Percentiles rank a stretch among this genome's conserved stretches.
Conservation (phyloP, 2,797 vertebrate genomes). For the Tragelaphus oryx region DNA sequence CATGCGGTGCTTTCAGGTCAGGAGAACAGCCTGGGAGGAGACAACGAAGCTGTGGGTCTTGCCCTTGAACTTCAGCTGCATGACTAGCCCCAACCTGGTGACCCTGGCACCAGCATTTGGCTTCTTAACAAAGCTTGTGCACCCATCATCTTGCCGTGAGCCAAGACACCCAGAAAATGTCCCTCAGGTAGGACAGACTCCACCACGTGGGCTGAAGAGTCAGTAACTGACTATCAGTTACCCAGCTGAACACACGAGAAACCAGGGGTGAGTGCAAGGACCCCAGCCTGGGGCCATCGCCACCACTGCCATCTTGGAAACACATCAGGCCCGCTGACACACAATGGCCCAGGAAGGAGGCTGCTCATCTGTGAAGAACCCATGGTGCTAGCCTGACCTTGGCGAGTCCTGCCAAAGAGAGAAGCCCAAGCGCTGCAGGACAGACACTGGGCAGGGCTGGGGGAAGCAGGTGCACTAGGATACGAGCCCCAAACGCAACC, state of each 20-base stretch:
- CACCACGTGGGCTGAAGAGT: not conserved
- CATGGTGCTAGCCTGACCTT: not conserved
- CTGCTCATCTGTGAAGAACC: too few species aligned
- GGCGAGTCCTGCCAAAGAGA: not conserved
- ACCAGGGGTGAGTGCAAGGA: fast-evolving
- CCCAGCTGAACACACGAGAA: not conserved
- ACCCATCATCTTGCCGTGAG: not conserved
- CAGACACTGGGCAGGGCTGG: not conserved
- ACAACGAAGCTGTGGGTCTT: fast-evolving
- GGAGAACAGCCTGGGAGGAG: not conserved
- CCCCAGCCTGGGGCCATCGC: not conserved
- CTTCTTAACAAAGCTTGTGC: not conserved
- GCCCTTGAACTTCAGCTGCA: not conserved
- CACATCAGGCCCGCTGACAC: too few species aligned
- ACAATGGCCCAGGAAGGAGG: not conserved
- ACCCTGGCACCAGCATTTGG: not conserved
- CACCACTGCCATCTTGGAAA: not conserved
- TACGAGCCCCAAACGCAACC: fast-evolving
- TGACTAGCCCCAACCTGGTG: not conserved
- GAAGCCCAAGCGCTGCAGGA: not conserved
- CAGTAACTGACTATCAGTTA: not conserved
- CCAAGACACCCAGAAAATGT: fast-evolving
- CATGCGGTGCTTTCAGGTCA: too few species aligned
- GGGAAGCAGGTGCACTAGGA: fast-evolving
- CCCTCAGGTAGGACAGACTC: not conserved